Evolutionary conservation across 2,113 vertebrate species (phyloP).

Genomic region (Nesoenas mayeri): DNA sequence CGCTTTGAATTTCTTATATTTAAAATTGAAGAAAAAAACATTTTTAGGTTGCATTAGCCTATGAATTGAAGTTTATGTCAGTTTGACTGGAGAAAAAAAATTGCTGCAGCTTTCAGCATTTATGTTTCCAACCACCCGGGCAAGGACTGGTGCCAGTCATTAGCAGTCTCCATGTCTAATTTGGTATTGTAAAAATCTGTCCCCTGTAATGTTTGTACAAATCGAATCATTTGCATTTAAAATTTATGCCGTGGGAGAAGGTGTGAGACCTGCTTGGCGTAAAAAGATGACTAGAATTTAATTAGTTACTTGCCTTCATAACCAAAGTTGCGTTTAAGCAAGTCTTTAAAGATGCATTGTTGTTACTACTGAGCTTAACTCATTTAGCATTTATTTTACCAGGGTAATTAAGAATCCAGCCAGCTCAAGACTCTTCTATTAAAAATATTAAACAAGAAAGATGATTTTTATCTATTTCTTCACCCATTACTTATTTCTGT

Average conservation of each 20-base stretch:
- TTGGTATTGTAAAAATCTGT: constrained; percentile 23
- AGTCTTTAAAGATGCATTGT: constrained; percentile 2
- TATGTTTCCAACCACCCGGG: neutral
- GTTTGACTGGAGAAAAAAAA: neutral
- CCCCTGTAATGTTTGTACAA: neutral
- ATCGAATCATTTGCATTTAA: constrained; percentile 34
- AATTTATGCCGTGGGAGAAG: constrained; percentile 42
- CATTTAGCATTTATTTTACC: neutral
- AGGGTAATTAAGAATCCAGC: neutral
- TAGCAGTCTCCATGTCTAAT: neutral
- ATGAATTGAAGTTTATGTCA: neutral
- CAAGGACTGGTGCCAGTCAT: neutral
- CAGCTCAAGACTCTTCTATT: neutral
- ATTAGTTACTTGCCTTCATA: neutral
- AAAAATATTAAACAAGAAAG: neutral
- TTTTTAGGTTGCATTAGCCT: neutral
- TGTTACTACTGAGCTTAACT: neutral
- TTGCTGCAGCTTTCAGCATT: neutral
- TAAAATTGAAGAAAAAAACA: neutral
- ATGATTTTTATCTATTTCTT: neutral
- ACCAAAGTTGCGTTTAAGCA: neutral
- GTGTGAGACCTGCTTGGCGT: neutral
- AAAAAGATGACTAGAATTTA: constrained; percentile 38
- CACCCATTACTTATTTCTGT: neutral
- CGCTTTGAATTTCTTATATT: neutral